Evolutionary conservation across 2,797 vertebrate genomes (phyloP).

Genomic region (Heteromormyrus szaboi): DNA sequence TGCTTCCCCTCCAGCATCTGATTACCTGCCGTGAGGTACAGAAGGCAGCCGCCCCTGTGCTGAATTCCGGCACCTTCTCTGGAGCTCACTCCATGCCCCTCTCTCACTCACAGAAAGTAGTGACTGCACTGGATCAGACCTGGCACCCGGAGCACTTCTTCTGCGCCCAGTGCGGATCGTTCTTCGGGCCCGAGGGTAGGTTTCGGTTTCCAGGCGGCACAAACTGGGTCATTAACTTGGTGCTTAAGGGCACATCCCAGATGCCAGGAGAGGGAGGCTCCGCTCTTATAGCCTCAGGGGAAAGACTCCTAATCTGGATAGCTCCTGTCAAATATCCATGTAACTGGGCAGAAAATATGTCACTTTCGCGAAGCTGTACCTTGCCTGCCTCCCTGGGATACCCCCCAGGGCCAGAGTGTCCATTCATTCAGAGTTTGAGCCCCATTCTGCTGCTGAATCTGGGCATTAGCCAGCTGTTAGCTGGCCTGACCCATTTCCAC

Average conservation of each 20-base stretch:
- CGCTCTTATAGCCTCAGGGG: neutral
- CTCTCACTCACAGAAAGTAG: conserved; percentile 77
- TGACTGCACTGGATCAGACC: conserved; percentile 86
- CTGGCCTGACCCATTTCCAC: neutral
- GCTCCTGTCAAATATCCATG: neutral
- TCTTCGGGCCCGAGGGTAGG: conserved; percentile 90
- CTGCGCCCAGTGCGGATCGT: conserved; percentile 88
- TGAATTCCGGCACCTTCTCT: neutral
- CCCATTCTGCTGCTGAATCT: neutral
- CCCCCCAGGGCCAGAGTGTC: neutral
- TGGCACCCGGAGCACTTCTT: conserved; percentile 97
- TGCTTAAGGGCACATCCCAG: neutral
- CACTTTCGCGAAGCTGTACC: neutral
- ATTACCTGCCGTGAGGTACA: neutral
- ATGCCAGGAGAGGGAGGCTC: neutral
- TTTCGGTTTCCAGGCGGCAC: neutral
- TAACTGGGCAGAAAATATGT: neutral
- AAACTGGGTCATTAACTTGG: neutral
- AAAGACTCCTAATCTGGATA: neutral
- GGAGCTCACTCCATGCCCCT: neutral
- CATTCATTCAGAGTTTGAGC: neutral
- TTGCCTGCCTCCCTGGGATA: neutral
- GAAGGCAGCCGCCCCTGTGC: neutral
- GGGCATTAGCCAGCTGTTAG: neutral
- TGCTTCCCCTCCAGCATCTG: neutral